Evolutionary conservation across 2,888 invertebrate genomes (phyloP).

Genomic region (Notodonta ziczac): DNA sequence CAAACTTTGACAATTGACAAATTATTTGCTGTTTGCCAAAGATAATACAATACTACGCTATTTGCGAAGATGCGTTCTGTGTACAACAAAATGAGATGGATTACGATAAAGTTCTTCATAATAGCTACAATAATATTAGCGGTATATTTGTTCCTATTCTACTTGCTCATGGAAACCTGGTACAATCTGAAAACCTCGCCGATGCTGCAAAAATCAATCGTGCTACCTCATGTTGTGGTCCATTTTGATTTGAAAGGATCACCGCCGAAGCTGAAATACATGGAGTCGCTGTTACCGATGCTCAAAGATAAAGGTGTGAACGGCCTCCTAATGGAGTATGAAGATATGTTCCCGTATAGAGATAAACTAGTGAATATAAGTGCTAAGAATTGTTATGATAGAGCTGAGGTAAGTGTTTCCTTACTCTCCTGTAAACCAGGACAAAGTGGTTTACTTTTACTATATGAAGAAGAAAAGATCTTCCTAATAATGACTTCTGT

Average conservation of each 20-base stretch:
- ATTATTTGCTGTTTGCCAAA: background rate
- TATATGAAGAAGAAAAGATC: too few relatives aligned
- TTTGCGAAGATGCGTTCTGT: constrained; percentile 3
- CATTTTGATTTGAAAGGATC: constrained; percentile 95
- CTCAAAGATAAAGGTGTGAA: constrained; percentile 88
- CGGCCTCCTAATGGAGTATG: constrained; percentile 92
- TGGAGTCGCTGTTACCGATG: constrained; percentile 85
- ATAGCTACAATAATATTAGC: constrained; percentile 11
- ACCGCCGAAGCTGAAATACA: constrained; percentile 88
- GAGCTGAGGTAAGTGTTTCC: constrained; percentile 52
- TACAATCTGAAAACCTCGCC: constrained; percentile 6
- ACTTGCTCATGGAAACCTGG: constrained; percentile 11
- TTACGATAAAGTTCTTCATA: constrained; percentile 17
- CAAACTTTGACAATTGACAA: background rate
- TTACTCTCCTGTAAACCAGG: too few relatives aligned
- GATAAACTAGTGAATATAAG: constrained; percentile 84
- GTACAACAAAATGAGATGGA: constrained; percentile 9
- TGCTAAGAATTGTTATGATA: constrained; percentile 86
- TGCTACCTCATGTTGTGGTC: constrained; percentile 86
- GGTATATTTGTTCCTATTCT: constrained; percentile 17
- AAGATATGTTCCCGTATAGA: constrained; percentile 94
- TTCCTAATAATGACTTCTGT: too few relatives aligned
- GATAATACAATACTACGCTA: too few relatives aligned
- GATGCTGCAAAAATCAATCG: constrained; percentile 18
- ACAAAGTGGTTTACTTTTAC: too few relatives aligned